Conservation (phyloP, 2,113 vertebrate species). For the Stigmatopora nigra region DNA sequence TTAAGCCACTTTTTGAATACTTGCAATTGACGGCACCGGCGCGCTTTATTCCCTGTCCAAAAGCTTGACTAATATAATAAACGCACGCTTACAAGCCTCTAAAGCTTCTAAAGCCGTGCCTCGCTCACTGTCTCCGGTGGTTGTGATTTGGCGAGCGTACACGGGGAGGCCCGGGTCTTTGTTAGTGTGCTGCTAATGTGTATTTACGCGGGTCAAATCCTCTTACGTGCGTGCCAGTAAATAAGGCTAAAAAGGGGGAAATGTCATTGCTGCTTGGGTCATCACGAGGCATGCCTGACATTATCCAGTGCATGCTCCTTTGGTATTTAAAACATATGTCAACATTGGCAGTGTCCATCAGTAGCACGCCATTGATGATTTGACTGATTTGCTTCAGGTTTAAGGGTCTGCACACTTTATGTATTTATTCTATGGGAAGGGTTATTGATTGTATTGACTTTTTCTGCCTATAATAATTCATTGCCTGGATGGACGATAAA, state of each 20-base stretch:
- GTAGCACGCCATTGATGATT: not conserved
- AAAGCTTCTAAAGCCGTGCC: conserved; percentile 42
- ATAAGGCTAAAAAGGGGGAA: conserved; percentile 34
- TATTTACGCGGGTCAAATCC: conserved; percentile 52
- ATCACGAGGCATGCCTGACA: conserved; percentile 11
- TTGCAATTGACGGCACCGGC: not conserved
- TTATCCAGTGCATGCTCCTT: not conserved
- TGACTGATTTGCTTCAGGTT: not conserved
- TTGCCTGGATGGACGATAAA: too few species aligned
- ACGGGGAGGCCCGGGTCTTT: conserved; percentile 27
- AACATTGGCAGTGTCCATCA: not conserved
- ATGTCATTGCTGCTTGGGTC: conserved; percentile 7
- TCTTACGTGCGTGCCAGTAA: conserved; percentile 40
- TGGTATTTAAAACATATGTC: conserved; percentile 6
- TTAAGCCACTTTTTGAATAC: conserved; percentile 30
- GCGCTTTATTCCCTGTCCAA: conserved; percentile 10
- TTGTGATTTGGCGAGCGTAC: conserved; percentile 19
- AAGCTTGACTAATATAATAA: conserved; percentile 35
- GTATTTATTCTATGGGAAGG: not conserved
- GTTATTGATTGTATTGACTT: too few species aligned
- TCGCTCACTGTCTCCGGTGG: conserved; percentile 38
- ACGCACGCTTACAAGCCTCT: conserved; percentile 25
- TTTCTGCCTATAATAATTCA: too few species aligned
- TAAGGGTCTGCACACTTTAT: not conserved
- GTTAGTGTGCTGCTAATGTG: conserved; percentile 46